Base-by-base conservation (phyloP, 2,888 invertebrate species). In the Drosophila anomelani region DNA sequence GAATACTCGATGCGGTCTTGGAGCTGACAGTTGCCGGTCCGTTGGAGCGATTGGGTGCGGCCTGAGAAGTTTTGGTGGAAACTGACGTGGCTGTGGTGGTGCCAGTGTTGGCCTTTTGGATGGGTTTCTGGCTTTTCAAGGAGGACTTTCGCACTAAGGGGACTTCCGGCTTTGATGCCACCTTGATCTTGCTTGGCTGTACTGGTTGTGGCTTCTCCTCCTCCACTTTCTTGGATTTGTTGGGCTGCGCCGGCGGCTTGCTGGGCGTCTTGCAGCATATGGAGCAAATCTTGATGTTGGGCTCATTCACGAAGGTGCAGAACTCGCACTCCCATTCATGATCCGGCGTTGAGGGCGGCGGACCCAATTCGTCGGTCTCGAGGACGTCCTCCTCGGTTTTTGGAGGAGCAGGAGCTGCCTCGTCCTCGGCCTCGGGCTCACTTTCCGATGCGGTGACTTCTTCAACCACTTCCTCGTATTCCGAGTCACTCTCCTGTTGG, bases 291-390 rank as follows among this genome's bases (percentile, higher is more conserved):
- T 95, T 95, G 0, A 95, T 95, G 23, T 95, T 96, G 0, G 96
- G 93, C 72, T 96, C 95, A 90, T 98, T 98, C 4, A 97, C 96
- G 90, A 95, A 97, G 0, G 98, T 98, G 90, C 98, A 98, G 89
- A 97, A 97, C 88, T 97, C 96, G 91, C 98, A 98, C 77, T 96
- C 95, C 98, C 98, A 98, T 62, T 94, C 93, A 15, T 94, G 93
- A 43, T 92, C 93, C 0, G 95, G 94, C 15, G 94, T 93, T 2
- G 93, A 93, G 0, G 94, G 94, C 15, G 93, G 93, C 59, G 92
- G 93, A 3, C 92, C 92, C 12, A 92, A 55, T 0, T 78, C 80
- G 29, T 83, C 88, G 3, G 81, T 80, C 2, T 76, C 81, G 12
- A 32, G 34, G 1, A 41, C 34, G 0, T 72, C 75, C 7, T 53